phyloP scores from a whole-genome alignment of 2,797 vertebrate species.

The Poecile montanus region DNA sequence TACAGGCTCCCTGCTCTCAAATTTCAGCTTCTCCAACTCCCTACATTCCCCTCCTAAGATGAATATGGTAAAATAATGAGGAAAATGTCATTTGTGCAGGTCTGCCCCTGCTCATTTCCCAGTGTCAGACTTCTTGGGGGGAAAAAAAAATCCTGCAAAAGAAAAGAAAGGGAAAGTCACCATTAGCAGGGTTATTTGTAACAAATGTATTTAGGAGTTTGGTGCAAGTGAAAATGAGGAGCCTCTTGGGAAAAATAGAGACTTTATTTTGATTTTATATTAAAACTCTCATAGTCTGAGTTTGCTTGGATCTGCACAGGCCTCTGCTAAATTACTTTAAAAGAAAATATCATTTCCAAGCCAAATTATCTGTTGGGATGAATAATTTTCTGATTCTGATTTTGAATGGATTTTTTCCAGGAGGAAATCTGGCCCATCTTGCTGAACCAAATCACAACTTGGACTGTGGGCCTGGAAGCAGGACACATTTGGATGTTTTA shows the following conservation, averaged over 20 bases:
- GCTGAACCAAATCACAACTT: conserved; percentile 44
- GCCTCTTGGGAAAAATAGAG: background rate
- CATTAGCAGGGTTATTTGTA: background rate
- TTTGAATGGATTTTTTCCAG: conserved; percentile 49
- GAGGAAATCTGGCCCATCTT: conserved; percentile 30
- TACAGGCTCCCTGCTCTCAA: background rate
- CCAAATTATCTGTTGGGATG: conserved; percentile 23
- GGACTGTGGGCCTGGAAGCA: conserved; percentile 6
- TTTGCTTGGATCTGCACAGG: background rate
- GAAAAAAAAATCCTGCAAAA: background rate
- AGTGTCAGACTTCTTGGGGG: background rate
- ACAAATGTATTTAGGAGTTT: background rate
- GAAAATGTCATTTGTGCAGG: background rate
- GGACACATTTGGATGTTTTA: conserved; percentile 42
- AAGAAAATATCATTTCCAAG: background rate
- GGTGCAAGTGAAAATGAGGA: background rate
- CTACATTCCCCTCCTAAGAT: background rate
- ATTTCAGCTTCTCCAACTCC: background rate
- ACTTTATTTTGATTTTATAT: background rate
- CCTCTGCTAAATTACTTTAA: background rate
- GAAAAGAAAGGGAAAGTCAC: background rate
- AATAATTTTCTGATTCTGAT: conserved; percentile 49
- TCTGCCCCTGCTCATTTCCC: background rate
- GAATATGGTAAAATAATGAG: background rate
- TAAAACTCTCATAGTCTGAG: background rate